Evolutionary conservation across 2,797 vertebrate species (phyloP), one percentile per base, ranked within the genome.

Genomic region (Echiichthys vipera): DNA sequence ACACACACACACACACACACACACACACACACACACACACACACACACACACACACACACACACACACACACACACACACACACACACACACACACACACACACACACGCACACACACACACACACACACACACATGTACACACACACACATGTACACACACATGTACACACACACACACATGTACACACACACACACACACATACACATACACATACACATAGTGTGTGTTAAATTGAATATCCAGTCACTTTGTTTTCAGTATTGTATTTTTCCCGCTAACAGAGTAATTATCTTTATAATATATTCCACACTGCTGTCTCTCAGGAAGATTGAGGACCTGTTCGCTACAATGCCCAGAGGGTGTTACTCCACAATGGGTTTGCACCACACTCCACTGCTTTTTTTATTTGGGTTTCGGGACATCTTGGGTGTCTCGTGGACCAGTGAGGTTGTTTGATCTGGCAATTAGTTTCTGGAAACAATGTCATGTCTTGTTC

Each of bases 281-380:
- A 69, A 85, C 76, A 82, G 39, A 81, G 13, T 49, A 34, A 81
- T 84, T 20, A 58, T 85, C 27, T 63, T 74, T 71, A 70, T 37
- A 64, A 84, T 63, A 77, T 77, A 63, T 80, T 84, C 77, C 74
- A 79, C 51, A 36, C 53, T 50, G 43, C 84, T 71, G 66, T 88
- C 88, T 92, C 91, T 85, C 84, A 69, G 76, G 92, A 93, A 78
- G 89, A 91, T 88, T 86, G 88, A 82, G 88, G 81, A 88, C 74
- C 74, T 54, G 81, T 80, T 90, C 29, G 71, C 45, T 24, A 78
- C 78, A 86, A 85, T 77, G 81, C 54, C 74, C 58, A 53, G 30
- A 88, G 68, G 69, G 57, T 32, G 47, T 70, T 9, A 37, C 71
- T 74, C 39, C 54, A 79, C 77, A 71, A 43, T 77, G 79, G 73